These are phyloP conservation scores for Zygaena filipendulae DNA, from an alignment of 2,888 invertebrate genomes.

Conservation along the genomic window DNA sequence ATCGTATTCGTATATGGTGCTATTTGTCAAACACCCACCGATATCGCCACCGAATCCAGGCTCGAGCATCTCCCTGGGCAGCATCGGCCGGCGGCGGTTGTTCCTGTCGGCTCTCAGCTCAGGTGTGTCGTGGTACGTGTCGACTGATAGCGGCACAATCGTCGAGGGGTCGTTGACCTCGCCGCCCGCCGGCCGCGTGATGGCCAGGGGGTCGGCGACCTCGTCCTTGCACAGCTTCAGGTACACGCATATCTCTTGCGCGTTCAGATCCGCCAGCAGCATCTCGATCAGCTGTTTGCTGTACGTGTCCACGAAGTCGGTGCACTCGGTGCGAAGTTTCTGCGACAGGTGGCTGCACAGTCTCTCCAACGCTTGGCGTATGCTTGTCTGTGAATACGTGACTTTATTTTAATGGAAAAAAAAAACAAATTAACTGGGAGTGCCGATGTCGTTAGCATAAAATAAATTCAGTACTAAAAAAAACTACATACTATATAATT, in stretches of 20 bases:
- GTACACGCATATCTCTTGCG: slow-evolving; percentile 79
- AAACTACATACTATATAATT: no score
- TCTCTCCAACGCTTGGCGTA: slow-evolving; percentile 74
- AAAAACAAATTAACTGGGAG: no score
- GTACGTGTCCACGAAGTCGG: slow-evolving; percentile 81
- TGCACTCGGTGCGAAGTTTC: slow-evolving; percentile 74
- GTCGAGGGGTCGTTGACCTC: slow-evolving; percentile 31
- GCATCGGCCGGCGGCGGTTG: slow-evolving; percentile 33
- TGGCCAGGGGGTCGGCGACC: slow-evolving; percentile 1
- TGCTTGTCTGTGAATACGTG: slow-evolving; percentile 70
- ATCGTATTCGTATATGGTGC: no score
- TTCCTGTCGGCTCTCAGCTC: slow-evolving; percentile 43
- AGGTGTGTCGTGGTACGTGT: slow-evolving; percentile 47
- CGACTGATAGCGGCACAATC: slow-evolving; percentile 28
- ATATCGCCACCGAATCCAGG: slow-evolving; percentile 36
- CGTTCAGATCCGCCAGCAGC: slow-evolving; percentile 76
- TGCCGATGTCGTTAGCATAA: no score
- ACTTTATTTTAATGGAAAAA: no score
- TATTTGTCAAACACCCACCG: slow-evolving; percentile 56
- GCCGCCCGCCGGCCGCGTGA: neutral
- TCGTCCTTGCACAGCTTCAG: slow-evolving; percentile 76
- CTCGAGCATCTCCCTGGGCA: slow-evolving; percentile 39
- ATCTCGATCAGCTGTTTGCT: slow-evolving; percentile 81
- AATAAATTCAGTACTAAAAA: no score
- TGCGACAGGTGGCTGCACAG: slow-evolving; percentile 77